Base-by-base conservation (phyloP, 2,797 vertebrate genomes). In the Bryconaethiops microstoma region DNA sequence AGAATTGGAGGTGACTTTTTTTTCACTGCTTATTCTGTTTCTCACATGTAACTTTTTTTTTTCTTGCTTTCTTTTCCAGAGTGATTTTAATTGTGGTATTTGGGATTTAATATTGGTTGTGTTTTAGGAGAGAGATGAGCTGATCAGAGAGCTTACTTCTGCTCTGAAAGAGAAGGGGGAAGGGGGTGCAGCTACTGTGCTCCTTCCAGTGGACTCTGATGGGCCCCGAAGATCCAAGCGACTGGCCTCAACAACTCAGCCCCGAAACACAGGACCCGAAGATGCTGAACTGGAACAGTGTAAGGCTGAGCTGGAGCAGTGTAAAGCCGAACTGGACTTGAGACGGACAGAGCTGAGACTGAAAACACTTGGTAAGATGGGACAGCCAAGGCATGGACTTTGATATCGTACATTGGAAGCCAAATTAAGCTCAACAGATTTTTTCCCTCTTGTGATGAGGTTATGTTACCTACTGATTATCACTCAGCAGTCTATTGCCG, bases 91-190 rank as follows among this genome's bases (percentile, higher is more conserved):
- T 10, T 21, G 19, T 5, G 29, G 12, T 25, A 0, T 23, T 52
- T 71, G 42, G 7, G 45, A 50, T 23, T 50, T 4, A n/a, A n/a
- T n/a, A n/a, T 50, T 4, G 7, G 8, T 67, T n/a, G 0, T n/a
- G 13, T 72, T 35, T 40, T 70, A 99, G 97, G 96, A 96, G 74
- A 93, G 94, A 5, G 97, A 99, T 45, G 93, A 98, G 73, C 95
- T 94, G 86, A 98, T 99, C 48, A 89, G 91, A 79, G 95, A 94
- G 80, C 91, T 99, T 77, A 90, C 93, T 54, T 89, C 88, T 59
- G 93, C 93, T 39, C 88, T 98, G 79, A 90, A 93, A 67, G 91
- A 95, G 80, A 88, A 57, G 60, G 83, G 79, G 48, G 54, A 78
- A 76, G 19, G 76, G 73, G 5, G 63, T 0, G 4, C 16, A 17